phyloP scores from a whole-genome alignment of 2,797 vertebrate species.

The Thalassophryne amazonica region DNA sequence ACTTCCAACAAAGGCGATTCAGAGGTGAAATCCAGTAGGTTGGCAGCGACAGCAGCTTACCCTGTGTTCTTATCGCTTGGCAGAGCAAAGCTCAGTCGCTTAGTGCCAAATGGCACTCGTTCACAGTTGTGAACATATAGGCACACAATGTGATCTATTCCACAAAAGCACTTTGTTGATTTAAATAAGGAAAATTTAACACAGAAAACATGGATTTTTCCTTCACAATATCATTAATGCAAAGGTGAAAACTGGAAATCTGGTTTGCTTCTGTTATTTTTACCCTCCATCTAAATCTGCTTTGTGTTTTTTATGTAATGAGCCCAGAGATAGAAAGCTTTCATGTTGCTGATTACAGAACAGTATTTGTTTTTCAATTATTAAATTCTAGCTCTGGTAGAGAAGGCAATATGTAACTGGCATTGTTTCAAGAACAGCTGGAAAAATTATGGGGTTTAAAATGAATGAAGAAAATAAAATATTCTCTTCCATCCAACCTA shows the following conservation, averaged over 20 bases:
- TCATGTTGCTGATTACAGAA: neutral
- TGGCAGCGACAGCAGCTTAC: slow-evolving; percentile 63
- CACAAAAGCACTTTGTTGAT: slow-evolving; percentile 58
- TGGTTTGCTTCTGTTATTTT: neutral
- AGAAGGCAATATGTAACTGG: neutral
- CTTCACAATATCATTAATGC: slow-evolving; percentile 39
- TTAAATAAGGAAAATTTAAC: slow-evolving; percentile 63
- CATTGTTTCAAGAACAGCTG: neutral
- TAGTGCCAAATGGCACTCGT: slow-evolving; percentile 74
- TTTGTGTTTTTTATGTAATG: neutral
- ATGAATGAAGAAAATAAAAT: neutral
- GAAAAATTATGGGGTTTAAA: neutral
- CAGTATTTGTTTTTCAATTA: neutral
- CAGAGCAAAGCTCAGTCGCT: slow-evolving; percentile 63
- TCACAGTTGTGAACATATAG: too few species aligned
- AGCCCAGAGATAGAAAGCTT: neutral
- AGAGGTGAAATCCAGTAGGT: slow-evolving; percentile 62
- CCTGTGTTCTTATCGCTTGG: slow-evolving; percentile 72
- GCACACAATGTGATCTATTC: slow-evolving; percentile 46
- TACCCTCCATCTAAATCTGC: slow-evolving; percentile 13
- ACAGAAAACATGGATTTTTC: too few species aligned
- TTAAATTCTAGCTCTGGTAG: neutral
- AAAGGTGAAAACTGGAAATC: slow-evolving; percentile 18
- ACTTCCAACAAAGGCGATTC: slow-evolving; percentile 59
- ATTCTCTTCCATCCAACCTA: neutral